Evolutionary conservation across 2,888 invertebrate genomes (phyloP), one percentile per base, ranked within the genome.

Genomic region (Endomychus coccineus): DNA sequence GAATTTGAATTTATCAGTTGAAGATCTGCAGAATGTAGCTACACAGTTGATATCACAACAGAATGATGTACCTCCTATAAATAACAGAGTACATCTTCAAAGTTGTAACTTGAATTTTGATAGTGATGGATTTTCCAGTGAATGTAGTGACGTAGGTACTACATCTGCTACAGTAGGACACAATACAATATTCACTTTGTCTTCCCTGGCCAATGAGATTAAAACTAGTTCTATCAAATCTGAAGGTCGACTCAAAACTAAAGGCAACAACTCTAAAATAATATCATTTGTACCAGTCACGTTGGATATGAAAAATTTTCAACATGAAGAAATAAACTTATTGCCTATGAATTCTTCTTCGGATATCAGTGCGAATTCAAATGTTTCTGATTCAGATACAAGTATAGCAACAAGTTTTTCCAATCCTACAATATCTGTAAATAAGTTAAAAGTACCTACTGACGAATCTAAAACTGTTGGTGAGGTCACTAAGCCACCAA

Each of bases 1-100:
- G 29, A 62, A 67, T 45, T 53, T 69, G 39, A 68, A 67, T 51
- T 50, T 69, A 27, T 69, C 68, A 11, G 66, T 61, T 17, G 68
- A 69, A 45, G 68, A 68, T 47, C 54, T 70, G 16, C 64, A 66
- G 38, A 62, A 64, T 40, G 64, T 69, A 10, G 68, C 69, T 11
- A 56, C 66, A 14, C 63, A 68, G 34, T 51, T 69, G 36, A 58
- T 70, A 27, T 51, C 60, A 2, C 64, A 66, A 43, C 64, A 68
- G 40, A 57, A 62, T 36, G 39, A 45, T 39, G 31, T 24, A 38
- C 11, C 28, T 31, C 22, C 33, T 43, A 23, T 17, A 25, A 41
- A 37, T 30, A 39, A 45, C 10, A 34, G 39, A 33, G 36, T 40
- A 11, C 36, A 33, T 11, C 16, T 39, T n/a, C 36, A 33, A 27